Evolutionary conservation across 2,113 vertebrate genomes (phyloP), one percentile per base, ranked within the genome.

Genomic region (Pterophyllum scalare): DNA sequence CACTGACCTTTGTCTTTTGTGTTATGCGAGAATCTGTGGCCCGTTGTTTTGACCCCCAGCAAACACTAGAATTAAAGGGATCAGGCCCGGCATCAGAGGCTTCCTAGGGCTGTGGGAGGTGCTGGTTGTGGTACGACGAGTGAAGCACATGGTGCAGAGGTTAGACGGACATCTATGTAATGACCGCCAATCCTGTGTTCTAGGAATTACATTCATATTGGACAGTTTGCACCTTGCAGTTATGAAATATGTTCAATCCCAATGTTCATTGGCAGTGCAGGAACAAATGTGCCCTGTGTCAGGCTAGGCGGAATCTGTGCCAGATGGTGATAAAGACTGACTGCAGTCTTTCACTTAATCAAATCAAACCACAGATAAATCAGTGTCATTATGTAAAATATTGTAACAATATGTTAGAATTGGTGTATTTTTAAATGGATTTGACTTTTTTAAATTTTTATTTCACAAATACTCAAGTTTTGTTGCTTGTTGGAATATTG

Each of bases 1-100:
- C 49, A 35, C 15, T 85, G 76, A 88, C 83, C 88, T 85, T 76
- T 67, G 62, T 28, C 72, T 60, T 12, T 11, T 6, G 75, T 84
- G 57, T 80, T 70, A 62, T 75, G 59, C 67, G 59, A 5, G 49
- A 61, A 28, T 60, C 65, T 81, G 82, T 40, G 28, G 58, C 19
- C 80, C 70, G 40, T 81, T 84, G 81, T 72, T 83, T 78, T 85
- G 81, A 88, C 84, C 85, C 43, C 28, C 70, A 57, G 78, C 28
- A 76, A 76, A 75, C 46, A 35, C 81, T 56, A 26, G 91, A 77
- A 72, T 84, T 81, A 80, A 24, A 74, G 70, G 84, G 84, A 83
- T 88, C 83, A 85, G 80, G 38, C 64, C 72, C 33, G 20, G 77
- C 58, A 35, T 85, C 43, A 57, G 74, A 75, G 79, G 83, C 79